Percentiles rank a stretch among this genome's conserved stretches.
Conservation (phyloP, 2,797 vertebrate species). For the Enteromius unitaeniatus region DNA sequence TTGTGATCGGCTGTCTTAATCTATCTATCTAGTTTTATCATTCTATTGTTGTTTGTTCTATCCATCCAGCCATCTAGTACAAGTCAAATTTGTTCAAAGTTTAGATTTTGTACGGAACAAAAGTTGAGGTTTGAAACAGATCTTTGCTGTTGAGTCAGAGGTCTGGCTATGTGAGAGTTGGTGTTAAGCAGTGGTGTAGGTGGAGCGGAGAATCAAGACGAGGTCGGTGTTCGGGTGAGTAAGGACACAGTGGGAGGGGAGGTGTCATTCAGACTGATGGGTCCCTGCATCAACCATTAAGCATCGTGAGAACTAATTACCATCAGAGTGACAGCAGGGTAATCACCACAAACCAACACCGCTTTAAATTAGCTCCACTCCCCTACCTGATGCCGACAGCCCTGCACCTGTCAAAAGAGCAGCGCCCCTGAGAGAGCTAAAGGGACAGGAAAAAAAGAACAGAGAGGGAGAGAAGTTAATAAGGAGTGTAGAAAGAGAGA, state of each 20-base stretch:
- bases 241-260: constrained; percentile 27
- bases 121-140: background rate
- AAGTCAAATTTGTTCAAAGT: background rate
- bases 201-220: background rate
- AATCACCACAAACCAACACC: constrained; percentile 69
- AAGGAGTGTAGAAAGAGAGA: constrained; percentile 14
- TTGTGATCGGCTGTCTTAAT: background rate
- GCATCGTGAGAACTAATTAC: constrained; percentile 74
- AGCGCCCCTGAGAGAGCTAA: constrained; percentile 31
- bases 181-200: background rate
- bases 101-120: background rate
- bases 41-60: too few species aligned
- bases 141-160: background rate
- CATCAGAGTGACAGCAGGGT: constrained; percentile 72
- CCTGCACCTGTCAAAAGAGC: constrained; percentile 61
- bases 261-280: constrained; percentile 62
- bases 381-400: constrained; percentile 42
- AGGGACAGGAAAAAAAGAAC: background rate
- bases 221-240: constrained; percentile 18
- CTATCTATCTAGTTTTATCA: background rate
- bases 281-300: constrained; percentile 64
- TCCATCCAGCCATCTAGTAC: background rate
- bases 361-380: constrained; percentile 69
- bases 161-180: background rate
- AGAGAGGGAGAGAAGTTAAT: constrained; percentile 45